These are phyloP conservation scores for Syrmaticus mikado DNA, from an alignment of 2,113 vertebrate species.

Conservation along the genomic window DNA sequence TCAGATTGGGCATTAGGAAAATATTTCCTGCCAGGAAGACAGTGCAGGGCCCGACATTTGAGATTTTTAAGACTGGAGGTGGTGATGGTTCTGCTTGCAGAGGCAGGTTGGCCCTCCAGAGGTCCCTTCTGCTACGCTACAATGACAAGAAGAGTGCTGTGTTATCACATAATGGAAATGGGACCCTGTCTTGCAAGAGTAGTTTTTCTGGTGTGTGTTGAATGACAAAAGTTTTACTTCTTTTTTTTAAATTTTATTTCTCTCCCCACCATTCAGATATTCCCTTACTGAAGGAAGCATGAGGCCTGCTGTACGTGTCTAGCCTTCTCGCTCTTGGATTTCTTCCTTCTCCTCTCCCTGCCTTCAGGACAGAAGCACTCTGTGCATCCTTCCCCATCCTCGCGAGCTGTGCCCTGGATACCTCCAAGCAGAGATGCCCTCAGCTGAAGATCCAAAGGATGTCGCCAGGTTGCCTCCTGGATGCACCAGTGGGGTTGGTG, in stretches of 20 bases:
- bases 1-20: neutral
- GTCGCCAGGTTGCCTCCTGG: conserved; percentile 70
- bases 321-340: conserved; percentile 62
- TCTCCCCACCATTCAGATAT: conserved; percentile 84
- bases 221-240: conserved; percentile 18
- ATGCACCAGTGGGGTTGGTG: conserved; percentile 68
- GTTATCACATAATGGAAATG: neutral
- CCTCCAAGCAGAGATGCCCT: conserved; percentile 64
- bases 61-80: neutral
- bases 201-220: neutral
- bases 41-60: neutral
- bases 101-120: neutral
- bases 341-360: neutral
- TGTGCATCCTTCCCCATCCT: conserved; percentile 65
- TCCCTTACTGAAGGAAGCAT: conserved; percentile 97
- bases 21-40: neutral
- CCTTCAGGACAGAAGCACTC: conserved; percentile 71
- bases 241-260: neutral
- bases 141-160: neutral
- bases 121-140: neutral
- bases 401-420: conserved; percentile 51
- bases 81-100: accelerated
- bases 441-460: conserved; percentile 78
- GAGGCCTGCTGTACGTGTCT: conserved; percentile 76
- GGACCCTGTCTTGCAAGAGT: neutral